Percentiles rank a stretch among this genome's conserved stretches.
These are phyloP conservation scores for Carassius gibelio DNA, from an alignment of 2,113 vertebrate species.

Conservation along the genomic window DNA sequence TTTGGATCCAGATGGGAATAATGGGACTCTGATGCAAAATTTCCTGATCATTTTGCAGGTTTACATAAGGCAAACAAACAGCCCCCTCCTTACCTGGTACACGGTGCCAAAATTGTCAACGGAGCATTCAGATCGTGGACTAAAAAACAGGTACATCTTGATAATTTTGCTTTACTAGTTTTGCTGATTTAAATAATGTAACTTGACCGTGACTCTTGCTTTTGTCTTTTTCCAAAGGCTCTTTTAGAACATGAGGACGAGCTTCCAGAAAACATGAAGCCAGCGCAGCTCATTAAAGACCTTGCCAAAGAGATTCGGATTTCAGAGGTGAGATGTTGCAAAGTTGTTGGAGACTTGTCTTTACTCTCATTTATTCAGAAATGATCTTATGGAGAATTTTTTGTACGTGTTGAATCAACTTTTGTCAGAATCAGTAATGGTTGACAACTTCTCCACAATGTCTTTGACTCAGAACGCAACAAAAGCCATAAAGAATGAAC, in stretches of 20 bases:
- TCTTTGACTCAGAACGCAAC: conserved; percentile 81
- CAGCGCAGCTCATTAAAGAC: conserved; percentile 97
- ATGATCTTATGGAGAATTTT: background rate
- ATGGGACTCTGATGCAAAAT: conserved; percentile 8
- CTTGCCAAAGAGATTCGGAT: conserved; percentile 98
- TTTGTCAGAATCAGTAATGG: background rate
- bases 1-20: conserved; percentile 5
- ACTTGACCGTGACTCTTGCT: background rate
- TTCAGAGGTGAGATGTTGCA: conserved; percentile 84
- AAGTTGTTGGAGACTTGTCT: background rate
- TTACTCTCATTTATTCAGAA: background rate
- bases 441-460: background rate
- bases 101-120: conserved; percentile 97
- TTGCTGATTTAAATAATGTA: conserved; percentile 3
- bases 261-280: conserved; percentile 97
- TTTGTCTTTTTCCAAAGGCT: conserved; percentile 75
- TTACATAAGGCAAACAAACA: conserved; percentile 97
- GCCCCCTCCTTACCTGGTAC: conserved; percentile 88
- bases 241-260: conserved; percentile 96
- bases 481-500: conserved; percentile 87
- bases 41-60: conserved; percentile 71
- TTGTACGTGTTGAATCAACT: background rate
- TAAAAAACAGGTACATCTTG: conserved; percentile 88
- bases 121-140: conserved; percentile 98
- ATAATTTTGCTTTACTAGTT: background rate